phyloP scores from a whole-genome alignment of 1,140 invertebrate genomes.

The Leguminivora glycinivorella region DNA sequence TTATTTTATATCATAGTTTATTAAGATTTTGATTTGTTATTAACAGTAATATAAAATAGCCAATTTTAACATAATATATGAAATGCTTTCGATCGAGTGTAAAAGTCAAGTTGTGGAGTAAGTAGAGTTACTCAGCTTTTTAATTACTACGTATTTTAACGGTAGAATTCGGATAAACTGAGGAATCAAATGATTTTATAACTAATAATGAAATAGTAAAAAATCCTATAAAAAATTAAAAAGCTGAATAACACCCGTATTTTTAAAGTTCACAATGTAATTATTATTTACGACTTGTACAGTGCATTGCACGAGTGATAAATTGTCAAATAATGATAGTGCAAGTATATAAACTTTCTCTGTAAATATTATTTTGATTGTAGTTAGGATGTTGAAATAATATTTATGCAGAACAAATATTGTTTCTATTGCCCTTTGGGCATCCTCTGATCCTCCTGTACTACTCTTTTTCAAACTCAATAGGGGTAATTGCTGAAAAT shows the following conservation, averaged over 20 bases:
- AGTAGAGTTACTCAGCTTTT: constrained; percentile 30
- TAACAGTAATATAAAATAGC: constrained; percentile 21
- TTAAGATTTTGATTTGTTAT: constrained; percentile 32
- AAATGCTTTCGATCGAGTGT: background rate
- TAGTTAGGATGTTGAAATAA: constrained; percentile 67
- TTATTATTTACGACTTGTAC: constrained; percentile 39
- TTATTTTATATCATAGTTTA: constrained; percentile 40
- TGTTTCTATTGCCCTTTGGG: constrained; percentile 50
- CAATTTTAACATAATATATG: constrained; percentile 14
- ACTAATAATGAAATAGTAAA: background rate
- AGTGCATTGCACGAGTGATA: constrained; percentile 37
- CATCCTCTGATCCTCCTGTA: background rate
- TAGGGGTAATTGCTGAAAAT: too few species aligned
- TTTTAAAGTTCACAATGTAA: constrained; percentile 47
- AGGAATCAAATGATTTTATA: background rate
- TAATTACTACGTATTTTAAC: background rate
- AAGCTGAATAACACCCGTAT: constrained; percentile 20
- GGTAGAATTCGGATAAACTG: background rate
- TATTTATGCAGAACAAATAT: constrained; percentile 67
- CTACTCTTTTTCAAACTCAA: too few species aligned
- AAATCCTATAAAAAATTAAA: background rate
- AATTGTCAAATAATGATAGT: constrained; percentile 39
- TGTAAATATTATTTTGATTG: constrained; percentile 74
- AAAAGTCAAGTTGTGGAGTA: constrained; percentile 59
- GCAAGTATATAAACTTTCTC: constrained; percentile 55